Conservation (phyloP, 1,140 invertebrate species). For the Leptestheria dahalacensis region DNA sequence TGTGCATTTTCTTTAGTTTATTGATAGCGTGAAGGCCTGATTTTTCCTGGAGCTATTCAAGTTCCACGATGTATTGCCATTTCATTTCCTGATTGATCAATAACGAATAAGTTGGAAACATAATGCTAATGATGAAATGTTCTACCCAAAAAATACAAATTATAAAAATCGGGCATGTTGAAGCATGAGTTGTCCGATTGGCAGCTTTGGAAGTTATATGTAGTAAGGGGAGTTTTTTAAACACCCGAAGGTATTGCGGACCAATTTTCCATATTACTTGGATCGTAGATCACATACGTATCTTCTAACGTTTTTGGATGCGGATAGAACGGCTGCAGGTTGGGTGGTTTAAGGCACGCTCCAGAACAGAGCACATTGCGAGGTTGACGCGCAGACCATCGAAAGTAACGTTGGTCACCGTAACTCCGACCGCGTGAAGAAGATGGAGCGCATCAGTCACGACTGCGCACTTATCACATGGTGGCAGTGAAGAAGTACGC, state of each 20-base stretch:
- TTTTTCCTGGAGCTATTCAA: background rate
- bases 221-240: background rate
- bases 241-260: background rate
- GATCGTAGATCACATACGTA: background rate
- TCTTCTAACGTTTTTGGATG: background rate
- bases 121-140: background rate
- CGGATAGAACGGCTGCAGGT: background rate
- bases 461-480: background rate
- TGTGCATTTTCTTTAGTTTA: background rate
- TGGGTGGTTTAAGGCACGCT: background rate
- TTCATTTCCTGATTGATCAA: background rate
- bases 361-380: background rate
- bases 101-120: background rate
- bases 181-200: no score
- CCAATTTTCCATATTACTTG: background rate
- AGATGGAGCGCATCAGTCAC: background rate
- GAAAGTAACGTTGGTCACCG: background rate
- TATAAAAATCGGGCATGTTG: no score
- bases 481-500: background rate
- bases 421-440: background rate
- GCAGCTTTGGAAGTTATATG: no score
- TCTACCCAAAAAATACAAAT: no score
- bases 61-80: background rate
- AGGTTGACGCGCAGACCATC: background rate
- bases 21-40: background rate